These are phyloP conservation scores for Tetanocera ferruginea DNA, from an alignment of 2,888 invertebrate genomes.

Conservation along the genomic window DNA sequence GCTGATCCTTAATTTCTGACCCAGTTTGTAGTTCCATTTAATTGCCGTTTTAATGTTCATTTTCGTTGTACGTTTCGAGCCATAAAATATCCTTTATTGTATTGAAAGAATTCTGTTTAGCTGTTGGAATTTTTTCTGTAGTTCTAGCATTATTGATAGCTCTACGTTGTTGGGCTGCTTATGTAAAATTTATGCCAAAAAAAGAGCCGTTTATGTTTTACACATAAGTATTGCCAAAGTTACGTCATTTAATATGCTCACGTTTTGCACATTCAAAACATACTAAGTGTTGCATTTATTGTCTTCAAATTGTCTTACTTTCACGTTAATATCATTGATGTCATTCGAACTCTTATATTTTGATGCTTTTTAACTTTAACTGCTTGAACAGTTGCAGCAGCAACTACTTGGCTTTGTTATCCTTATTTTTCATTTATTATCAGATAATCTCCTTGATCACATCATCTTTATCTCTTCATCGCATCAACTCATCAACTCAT, in stretches of 20 bases:
- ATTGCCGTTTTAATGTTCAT: neutral
- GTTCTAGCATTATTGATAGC: too few species aligned
- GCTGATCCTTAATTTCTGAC: neutral
- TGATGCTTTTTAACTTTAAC: neutral
- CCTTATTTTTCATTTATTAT: conserved; percentile 1
- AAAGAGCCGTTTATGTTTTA: too few species aligned
- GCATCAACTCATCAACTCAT: neutral
- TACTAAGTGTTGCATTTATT: neutral
- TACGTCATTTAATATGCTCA: neutral
- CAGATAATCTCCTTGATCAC: neutral
- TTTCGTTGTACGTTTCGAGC: neutral
- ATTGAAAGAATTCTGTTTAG: too few species aligned
- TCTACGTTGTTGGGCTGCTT: too few species aligned
- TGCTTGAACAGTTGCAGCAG: neutral
- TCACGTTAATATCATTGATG: neutral
- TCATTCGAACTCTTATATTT: neutral
- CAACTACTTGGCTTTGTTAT: neutral
- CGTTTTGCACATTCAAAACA: neutral
- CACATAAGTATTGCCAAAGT: too few species aligned
- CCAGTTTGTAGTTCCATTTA: conserved; percentile 9
- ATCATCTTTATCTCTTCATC: neutral
- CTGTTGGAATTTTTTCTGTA: too few species aligned
- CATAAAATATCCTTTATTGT: too few species aligned
- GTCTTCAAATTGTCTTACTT: neutral
- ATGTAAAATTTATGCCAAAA: too few species aligned